A percentile compares a stretch with the other conserved stretches of the same genome.
Evolutionary conservation across 37 sponge, comb jelly and placozoan species (phyloP).

Genomic region (Chondrosia reniformis): DNA sequence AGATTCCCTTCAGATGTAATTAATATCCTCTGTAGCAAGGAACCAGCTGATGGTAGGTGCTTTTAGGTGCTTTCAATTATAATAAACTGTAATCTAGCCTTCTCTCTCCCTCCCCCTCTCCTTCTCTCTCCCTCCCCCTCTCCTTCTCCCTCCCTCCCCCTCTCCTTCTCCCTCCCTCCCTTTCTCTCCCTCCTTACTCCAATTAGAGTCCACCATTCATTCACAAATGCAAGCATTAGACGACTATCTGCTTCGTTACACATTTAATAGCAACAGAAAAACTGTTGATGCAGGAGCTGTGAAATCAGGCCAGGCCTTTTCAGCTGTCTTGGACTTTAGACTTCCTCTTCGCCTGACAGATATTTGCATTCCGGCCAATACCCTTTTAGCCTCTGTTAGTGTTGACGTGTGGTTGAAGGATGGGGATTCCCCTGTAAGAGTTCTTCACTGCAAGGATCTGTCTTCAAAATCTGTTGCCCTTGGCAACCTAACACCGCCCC

Average conservation of each 20-base stretch:
- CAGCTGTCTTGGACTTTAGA: conserved; percentile 51
- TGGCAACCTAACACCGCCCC: conserved; percentile 75
- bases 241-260: not conserved
- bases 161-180: not conserved
- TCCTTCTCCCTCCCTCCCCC: conserved; percentile 8
- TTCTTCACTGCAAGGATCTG: conserved; percentile 67
- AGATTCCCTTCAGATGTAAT: not conserved
- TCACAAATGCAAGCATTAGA: conserved; percentile 25
- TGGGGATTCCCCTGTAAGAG: conserved; percentile 39
- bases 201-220: conserved; percentile 2
- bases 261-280: no score
- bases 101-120: not conserved
- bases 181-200: conserved; percentile 1
- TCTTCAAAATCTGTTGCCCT: conserved; percentile 49
- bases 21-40: not conserved
- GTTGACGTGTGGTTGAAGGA: conserved; percentile 77
- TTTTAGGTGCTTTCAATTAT: not conserved
- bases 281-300: conserved; percentile 44
- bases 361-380: conserved; percentile 54
- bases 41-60: conserved; percentile 16
- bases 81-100: no score
- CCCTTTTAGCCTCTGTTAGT: conserved; percentile 53
- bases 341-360: conserved; percentile 61
- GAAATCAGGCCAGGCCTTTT: conserved; percentile 60
- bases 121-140: not conserved